Base-by-base conservation (phyloP, 2,113 vertebrate genomes). In the Megaceryle maxima region DNA sequence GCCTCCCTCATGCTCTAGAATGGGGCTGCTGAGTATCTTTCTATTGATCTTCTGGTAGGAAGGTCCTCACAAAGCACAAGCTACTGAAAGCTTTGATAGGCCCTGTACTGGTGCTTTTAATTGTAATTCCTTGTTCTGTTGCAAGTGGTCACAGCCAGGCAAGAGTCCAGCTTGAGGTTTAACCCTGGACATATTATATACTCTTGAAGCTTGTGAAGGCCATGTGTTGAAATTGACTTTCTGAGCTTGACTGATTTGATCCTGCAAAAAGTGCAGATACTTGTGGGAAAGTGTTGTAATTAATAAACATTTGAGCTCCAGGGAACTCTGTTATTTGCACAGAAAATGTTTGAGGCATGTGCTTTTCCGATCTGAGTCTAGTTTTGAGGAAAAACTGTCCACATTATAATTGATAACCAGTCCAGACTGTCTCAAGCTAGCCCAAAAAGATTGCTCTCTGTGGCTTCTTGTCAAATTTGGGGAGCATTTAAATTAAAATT, bases 21-120 rank as follows among this genome's bases (percentile, higher is more conserved):
- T 17, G 37, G 31, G 5, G 21, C 22, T 62, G 12, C 24, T 77
- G 2, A 43, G 4, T 63, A 20, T 51, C 37, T 55, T 48, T 67
- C 18, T 57, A 4, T 59, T 86, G 26, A 20, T 56, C 21, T 35
- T 59, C 41, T 39, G 19, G 37, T n/a, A 67, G 55, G 25, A 48
- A 63, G 29, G 26, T 67, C 11, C 44, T 83, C 22, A 22, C 11
- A 62, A 82, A 48, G 25, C 48, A n/a, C 8, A 39, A 48, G 20
- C 26, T 26, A 33, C 37, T 43, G 43, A 73, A 83, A 48, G 29
- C 31, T 79, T 75, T 76, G 37, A 11, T 70, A 33, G 48, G 5
- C 31, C 19, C 12, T 0, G 0, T 80, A 25, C 12, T 63, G 10
- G 10, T 89, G 16, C 31, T 37, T 12, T 60, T 64, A 48, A 16